These are phyloP conservation scores for Dallia pectoralis DNA, from an alignment of 2,797 vertebrate species.

Conservation along the genomic window DNA sequence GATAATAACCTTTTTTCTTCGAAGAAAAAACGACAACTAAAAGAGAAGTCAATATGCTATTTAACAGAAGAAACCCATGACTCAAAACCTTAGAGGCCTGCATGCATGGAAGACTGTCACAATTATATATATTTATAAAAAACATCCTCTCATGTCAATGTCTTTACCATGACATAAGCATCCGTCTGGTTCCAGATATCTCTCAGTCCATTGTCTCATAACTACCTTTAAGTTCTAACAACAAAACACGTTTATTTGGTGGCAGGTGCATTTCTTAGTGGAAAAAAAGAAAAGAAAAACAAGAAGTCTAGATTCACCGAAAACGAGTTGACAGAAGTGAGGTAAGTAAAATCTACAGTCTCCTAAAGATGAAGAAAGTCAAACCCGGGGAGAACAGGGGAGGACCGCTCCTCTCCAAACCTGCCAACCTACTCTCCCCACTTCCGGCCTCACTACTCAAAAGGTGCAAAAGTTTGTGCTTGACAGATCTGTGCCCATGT, in stretches of 20 bases:
- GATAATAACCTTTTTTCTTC: slow-evolving; percentile 61
- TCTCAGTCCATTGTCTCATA: slow-evolving; percentile 47
- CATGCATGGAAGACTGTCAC: slow-evolving; percentile 83
- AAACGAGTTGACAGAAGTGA: slow-evolving; percentile 69
- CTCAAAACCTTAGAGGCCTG: slow-evolving; percentile 74
- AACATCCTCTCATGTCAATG: slow-evolving; percentile 58
- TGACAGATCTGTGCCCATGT: slow-evolving; percentile 61
- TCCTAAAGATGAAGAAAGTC: slow-evolving; percentile 65
- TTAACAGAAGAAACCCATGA: slow-evolving; percentile 66
- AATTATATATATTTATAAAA: slow-evolving; percentile 45
- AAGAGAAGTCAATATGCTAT: slow-evolving; percentile 51
- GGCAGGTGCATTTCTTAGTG: slow-evolving; percentile 76
- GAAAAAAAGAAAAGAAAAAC: slow-evolving; percentile 52
- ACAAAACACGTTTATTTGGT: slow-evolving; percentile 74
- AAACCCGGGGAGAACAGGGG: slow-evolving; percentile 54
- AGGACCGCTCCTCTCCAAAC: slow-evolving; percentile 44
- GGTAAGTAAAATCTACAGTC: slow-evolving; percentile 67
- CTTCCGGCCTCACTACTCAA: slow-evolving; percentile 11
- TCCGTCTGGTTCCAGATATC: slow-evolving; percentile 52
- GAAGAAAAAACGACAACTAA: slow-evolving; percentile 55
- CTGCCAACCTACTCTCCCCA: slow-evolving; percentile 22
- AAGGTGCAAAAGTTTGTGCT: slow-evolving; percentile 71
- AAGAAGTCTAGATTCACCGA: slow-evolving; percentile 72
- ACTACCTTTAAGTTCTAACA: slow-evolving; percentile 63
- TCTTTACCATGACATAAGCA: slow-evolving; percentile 47